Evolutionary conservation across 1,140 invertebrate species (phyloP).

Genomic region (Bicyclus anynana): DNA sequence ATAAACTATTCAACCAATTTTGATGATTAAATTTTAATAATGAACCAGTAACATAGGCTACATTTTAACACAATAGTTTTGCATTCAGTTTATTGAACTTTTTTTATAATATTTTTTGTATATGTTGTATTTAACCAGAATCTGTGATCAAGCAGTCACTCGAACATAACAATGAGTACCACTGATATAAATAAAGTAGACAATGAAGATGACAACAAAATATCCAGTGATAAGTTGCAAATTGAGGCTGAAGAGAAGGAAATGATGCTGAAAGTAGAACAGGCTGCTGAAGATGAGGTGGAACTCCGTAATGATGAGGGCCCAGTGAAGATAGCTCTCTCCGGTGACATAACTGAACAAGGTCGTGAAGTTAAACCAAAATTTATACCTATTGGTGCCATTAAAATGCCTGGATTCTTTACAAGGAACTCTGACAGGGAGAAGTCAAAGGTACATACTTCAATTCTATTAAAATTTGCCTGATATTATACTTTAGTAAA

Average conservation of each 20-base stretch:
- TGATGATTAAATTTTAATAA: too few species aligned
- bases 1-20: too few species aligned
- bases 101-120: too few species aligned
- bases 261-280: conserved; percentile 83
- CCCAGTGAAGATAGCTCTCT: conserved; percentile 75
- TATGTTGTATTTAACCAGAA: too few species aligned
- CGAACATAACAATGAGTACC: conserved; percentile 44
- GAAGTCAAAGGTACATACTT: conserved; percentile 58
- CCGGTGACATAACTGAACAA: conserved; percentile 79
- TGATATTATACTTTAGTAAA: too few species aligned
- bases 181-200: conserved; percentile 59
- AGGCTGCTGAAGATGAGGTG: conserved; percentile 57
- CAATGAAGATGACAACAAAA: conserved; percentile 75
- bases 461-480: background rate
- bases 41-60: too few species aligned
- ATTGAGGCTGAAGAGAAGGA: conserved; percentile 85
- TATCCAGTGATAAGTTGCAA: conserved; percentile 83
- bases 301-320: conserved; percentile 73
- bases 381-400: conserved; percentile 89
- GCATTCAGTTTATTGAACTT: too few species aligned
- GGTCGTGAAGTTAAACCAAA: conserved; percentile 85
- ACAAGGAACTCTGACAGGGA: conserved; percentile 86
- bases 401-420: conserved; percentile 89
- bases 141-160: background rate
- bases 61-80: too few species aligned